Evolutionary conservation across 2,797 vertebrate genomes (phyloP), one percentile per base, ranked within the genome.

Genomic region (Cetoscarus ocellatus): DNA sequence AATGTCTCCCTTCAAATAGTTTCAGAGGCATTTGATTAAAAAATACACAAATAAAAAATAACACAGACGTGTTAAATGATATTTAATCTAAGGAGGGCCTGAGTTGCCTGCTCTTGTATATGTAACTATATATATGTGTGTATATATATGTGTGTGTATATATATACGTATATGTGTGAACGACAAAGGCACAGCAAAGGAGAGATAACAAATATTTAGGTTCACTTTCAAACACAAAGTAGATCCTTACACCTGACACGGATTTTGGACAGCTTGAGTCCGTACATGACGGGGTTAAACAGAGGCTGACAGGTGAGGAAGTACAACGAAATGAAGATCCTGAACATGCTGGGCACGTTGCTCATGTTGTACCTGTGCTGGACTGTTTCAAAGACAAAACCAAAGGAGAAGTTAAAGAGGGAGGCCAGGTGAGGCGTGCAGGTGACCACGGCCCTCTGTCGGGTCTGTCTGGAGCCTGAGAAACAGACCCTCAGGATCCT

Each of bases 401-500:
- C 42, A 44, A 14, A 44, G 6, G 1, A 3, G 5, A 44, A 15
- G 42, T 44, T 3, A 5, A 44, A 3, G 5, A 44, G 42, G 6
- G 42, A 14, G 12, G 12, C 12, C 1, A 44, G 42, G 12, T 81
- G 69, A 47, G 78, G 69, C 3, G 56, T 47, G 27, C 78, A 80
- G 42, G 81, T 83, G 5, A 60, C 66, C 42, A 75, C 3, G 0
- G 79, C 79, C 60, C 70, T 77, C 6, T 74, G 70, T 48, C 66
- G 51, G 8, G 55, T 79, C 50, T 75, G 40, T 58, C 59, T 56
- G 8, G 61, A 51, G 0, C 61, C 73, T 17, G 54, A 34, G 1
- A 75, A 73, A 73, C 86, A 84, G 0, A 90, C 50, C 15, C 15
- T 43, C 0, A 86, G 10, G 0, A 88, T 88, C 38, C n/a, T 81